phyloP scores from a whole-genome alignment of 2,888 invertebrate genomes.

The Steinernema hermaphroditum region DNA sequence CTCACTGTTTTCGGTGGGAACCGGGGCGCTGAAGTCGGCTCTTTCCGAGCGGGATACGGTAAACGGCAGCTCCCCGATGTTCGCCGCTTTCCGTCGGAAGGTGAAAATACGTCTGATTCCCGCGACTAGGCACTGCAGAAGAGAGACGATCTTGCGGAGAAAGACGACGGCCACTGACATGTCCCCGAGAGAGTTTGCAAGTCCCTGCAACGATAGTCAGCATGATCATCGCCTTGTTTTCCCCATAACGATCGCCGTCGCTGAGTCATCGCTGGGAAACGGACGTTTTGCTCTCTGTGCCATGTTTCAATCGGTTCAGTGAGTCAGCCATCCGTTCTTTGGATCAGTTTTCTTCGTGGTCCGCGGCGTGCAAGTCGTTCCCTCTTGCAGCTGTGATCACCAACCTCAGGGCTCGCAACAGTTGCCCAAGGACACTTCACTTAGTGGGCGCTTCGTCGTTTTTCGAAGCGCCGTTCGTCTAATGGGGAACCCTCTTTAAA shows the following conservation, averaged over 20 bases:
- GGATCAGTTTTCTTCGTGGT: too few species aligned
- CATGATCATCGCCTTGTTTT: background rate
- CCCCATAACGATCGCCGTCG: background rate
- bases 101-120: constrained; percentile 38
- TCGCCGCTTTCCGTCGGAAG: constrained; percentile 39
- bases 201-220: constrained; percentile 8
- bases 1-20: background rate
- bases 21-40: background rate
- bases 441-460: background rate
- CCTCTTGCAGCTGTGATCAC: too few species aligned
- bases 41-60: constrained; percentile 29
- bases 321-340: too few species aligned
- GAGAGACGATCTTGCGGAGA: constrained; percentile 34
- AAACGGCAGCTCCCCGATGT: constrained; percentile 55
- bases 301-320: too few species aligned
- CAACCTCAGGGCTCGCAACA: background rate
- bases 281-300: too few species aligned
- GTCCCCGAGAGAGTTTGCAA: background rate
- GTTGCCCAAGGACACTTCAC: background rate
- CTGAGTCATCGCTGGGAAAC: background rate
- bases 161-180: constrained; percentile 40
- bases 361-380: too few species aligned
- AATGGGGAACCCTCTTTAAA: constrained; percentile 21
- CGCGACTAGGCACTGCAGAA: constrained; percentile 37
- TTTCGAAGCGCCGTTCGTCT: constrained; percentile 8